Conservation (phyloP, 2,797 vertebrate genomes). For the Etheostoma perlongum region DNA sequence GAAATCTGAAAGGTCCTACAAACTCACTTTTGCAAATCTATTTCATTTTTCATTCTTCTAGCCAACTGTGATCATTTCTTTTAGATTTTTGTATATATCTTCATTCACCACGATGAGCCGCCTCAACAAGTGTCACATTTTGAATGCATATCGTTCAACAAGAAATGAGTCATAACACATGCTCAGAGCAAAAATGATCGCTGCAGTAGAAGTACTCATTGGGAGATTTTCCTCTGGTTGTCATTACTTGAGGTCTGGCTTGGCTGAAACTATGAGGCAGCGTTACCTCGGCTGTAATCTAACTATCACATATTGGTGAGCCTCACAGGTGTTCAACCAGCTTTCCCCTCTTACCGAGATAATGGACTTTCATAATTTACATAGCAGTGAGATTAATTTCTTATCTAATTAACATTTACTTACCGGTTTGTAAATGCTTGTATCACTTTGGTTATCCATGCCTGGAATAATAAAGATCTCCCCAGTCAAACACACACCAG, state of each 20-base stretch:
- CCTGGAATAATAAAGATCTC: slow-evolving; percentile 33
- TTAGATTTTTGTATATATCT: slow-evolving; percentile 18
- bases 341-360: slow-evolving; percentile 33
- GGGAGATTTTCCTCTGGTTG: slow-evolving; percentile 22
- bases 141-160: slow-evolving; percentile 39
- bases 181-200: slow-evolving; percentile 29
- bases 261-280: slow-evolving; percentile 2
- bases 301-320: slow-evolving; percentile 5
- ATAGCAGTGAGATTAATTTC: slow-evolving; percentile 52
- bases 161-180: slow-evolving; percentile 34
- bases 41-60: slow-evolving; percentile 1
- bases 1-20: neutral
- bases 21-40: neutral
- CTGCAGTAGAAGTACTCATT: slow-evolving; percentile 35
- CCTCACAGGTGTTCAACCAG: slow-evolving; percentile 35
- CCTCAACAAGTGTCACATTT: slow-evolving; percentile 26
- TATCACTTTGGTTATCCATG: slow-evolving; percentile 28
- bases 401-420: slow-evolving; percentile 56
- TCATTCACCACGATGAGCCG: neutral
- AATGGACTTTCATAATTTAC: slow-evolving; percentile 56
- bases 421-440: slow-evolving; percentile 44
- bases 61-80: neutral
- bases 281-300: slow-evolving; percentile 34
- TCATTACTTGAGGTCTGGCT: slow-evolving; percentile 24
- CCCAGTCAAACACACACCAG: slow-evolving; percentile 9